Base-by-base conservation (phyloP, 1,140 invertebrate genomes). In the Andricus grossulariae region DNA sequence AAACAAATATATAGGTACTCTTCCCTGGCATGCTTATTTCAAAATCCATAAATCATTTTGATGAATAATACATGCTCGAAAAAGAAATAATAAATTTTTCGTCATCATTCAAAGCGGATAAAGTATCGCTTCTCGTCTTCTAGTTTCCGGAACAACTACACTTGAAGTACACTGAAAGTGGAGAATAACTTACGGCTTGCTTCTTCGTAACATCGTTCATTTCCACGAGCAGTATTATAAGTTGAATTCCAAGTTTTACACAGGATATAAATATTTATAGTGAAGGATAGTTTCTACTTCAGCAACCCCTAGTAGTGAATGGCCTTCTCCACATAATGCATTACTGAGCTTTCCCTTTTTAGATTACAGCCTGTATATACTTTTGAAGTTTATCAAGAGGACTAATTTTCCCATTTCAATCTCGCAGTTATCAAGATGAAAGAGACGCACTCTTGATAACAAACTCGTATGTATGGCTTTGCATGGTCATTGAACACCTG, bases 231-330 rank as follows among this genome's bases (percentile, higher is more conserved):
- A 66, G 60, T 66, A 66, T 66, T 66, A 66, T 66, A 66, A 66
- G 39, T 66, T 66, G 60, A 66, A 66, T 66, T 66, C 60, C 25
- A 66, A 66, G 25, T 66, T 66, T 66, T 66, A 66, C 60, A 66
- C 60, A 66, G 32, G 13, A 66, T 66, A 66, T 66, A 66, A 66
- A 66, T 66, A 66, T 66, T 66, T 66, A 66, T 39, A 66, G 25
- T 12, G 39, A 39, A 39, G 32, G 25, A 66, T 66, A 39, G 60
- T 66, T 66, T 55, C 39, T 21, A 55, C 54, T 21, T 11, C 6
- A 55, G 1, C 6, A 55, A 8, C 32, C 32, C 8, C 5, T 39
- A 13, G 15, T 25, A 66, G 15, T 25, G 39, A 16, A 66, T 25
- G 16, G 60, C 32, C 16, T 66, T 45, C n/a, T 32, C 16, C 32